Conservation (phyloP, 2,113 vertebrate species). For the Pungitius pungitius region DNA sequence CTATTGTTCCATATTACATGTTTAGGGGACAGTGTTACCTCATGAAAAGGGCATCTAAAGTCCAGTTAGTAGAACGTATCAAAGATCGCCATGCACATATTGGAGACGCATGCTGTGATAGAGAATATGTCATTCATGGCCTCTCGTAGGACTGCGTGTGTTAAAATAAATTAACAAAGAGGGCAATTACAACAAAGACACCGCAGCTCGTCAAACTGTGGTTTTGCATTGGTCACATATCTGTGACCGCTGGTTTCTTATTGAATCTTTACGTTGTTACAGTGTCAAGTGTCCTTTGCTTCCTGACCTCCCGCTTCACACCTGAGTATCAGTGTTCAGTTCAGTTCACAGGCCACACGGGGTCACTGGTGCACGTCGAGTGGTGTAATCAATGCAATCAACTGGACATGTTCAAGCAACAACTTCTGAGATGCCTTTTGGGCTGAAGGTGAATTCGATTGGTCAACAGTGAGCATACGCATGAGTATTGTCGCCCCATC, state of each 20-base stretch:
- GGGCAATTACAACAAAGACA: background rate
- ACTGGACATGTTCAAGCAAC: constrained; percentile 23
- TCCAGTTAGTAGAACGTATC: background rate
- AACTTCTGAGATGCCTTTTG: constrained; percentile 47
- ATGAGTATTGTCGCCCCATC: background rate
- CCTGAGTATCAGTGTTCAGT: constrained; percentile 4
- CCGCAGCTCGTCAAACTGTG: background rate
- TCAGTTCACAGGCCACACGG: constrained; percentile 45
- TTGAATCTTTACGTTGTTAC: background rate
- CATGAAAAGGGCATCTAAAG: background rate
- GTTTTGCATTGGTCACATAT: background rate
- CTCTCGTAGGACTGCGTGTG: background rate
- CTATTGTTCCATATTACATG: background rate
- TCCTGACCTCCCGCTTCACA: background rate
- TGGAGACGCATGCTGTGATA: background rate
- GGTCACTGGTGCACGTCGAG: constrained; percentile 64
- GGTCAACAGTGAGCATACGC: background rate
- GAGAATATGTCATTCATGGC: background rate
- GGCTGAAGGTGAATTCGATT: background rate
- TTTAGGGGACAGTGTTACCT: background rate
- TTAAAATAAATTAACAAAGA: constrained; percentile 10
- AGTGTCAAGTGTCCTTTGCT: background rate
- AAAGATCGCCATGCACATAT: background rate
- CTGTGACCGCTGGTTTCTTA: background rate
- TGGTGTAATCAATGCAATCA: constrained; percentile 26